Evolutionary conservation across 2,888 invertebrate species (phyloP).

Genomic region (Euclidia mi): DNA sequence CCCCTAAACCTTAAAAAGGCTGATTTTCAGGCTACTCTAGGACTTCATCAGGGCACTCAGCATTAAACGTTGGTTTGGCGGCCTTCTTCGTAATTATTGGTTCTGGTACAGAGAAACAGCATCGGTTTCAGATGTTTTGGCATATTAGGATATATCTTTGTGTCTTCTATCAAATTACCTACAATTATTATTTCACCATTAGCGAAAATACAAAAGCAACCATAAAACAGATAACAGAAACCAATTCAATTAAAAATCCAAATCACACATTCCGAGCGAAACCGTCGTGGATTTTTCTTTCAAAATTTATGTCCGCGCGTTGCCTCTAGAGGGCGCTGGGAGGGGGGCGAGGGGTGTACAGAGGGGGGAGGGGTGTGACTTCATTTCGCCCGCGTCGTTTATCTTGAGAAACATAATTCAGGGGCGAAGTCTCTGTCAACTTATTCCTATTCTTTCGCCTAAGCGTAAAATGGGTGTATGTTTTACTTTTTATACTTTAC

Average conservation of each 20-base stretch:
- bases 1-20: no score
- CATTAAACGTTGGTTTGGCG: no score
- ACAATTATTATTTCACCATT: background rate
- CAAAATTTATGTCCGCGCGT: slow-evolving; percentile 85
- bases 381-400: slow-evolving; percentile 93
- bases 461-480: slow-evolving; percentile 86
- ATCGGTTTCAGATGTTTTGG: no score
- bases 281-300: slow-evolving; percentile 89
- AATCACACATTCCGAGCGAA: slow-evolving; percentile 87
- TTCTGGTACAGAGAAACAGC: no score
- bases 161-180: no score
- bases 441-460: slow-evolving; percentile 90
- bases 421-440: slow-evolving; percentile 90
- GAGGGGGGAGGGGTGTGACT: slow-evolving; percentile 88
- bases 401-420: slow-evolving; percentile 93
- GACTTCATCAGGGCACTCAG: no score
- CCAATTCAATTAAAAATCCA: slow-evolving; percentile 88
- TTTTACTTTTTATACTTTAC: slow-evolving; percentile 73
- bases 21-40: no score
- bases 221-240: slow-evolving; percentile 60
- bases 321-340: slow-evolving; percentile 76
- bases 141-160: no score
- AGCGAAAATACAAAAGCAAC: slow-evolving; percentile 33
- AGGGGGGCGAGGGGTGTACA: slow-evolving; percentile 49
- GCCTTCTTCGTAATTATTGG: no score